Evolutionary conservation across 2,888 invertebrate genomes (phyloP), one percentile per base, ranked within the genome.

Genomic region (Eurytoma californica): DNA sequence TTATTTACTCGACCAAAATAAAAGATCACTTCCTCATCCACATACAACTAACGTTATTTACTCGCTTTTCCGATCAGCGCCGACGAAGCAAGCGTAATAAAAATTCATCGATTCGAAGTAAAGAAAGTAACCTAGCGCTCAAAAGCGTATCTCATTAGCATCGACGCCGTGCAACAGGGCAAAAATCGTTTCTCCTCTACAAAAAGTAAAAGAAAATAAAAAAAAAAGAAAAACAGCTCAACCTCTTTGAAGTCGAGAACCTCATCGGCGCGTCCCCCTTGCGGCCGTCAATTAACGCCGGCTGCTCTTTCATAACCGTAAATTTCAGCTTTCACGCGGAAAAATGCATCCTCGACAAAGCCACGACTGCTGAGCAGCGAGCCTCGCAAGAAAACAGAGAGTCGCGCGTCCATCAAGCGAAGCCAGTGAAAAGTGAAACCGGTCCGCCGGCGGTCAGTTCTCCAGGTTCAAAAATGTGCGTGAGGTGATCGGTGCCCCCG

Each of bases 281-380:
- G 72, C 58, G 39, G 72, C 49, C 63, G 49, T 49, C 20, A 55
- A 63, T 58, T 72, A 72, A 24, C 24, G 47, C 60, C 72, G n/a
- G 16, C 20, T 47, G 49, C n/a, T 76, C 67, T 80, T 76, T 80
- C 72, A 78, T 68, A 75, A 77, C 58, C 73, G 24, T 72, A 53
- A 58, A 75, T 80, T 80, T 78, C 80, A 80, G 80, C 75, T 77
- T 77, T 72, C 77, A 51, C 75, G 60, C 47, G 74, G 63, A 66
- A 77, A 39, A 77, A 80, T 77, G 77, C 63, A 63, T 61, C 30
- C 72, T 68, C 55, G 39, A 13, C 53, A 72, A 60, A 4, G 66
- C 18, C 24, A 55, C 68, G 68, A 51, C 51, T 18, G 18, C 60
- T 28, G 55, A 55, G 18, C 28, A 55, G 18, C 28, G 39, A 51